Conservation (phyloP, 30 jellyfish, hydroid and myxozoan genomes). For the Haliclystus octoradiatus region DNA sequence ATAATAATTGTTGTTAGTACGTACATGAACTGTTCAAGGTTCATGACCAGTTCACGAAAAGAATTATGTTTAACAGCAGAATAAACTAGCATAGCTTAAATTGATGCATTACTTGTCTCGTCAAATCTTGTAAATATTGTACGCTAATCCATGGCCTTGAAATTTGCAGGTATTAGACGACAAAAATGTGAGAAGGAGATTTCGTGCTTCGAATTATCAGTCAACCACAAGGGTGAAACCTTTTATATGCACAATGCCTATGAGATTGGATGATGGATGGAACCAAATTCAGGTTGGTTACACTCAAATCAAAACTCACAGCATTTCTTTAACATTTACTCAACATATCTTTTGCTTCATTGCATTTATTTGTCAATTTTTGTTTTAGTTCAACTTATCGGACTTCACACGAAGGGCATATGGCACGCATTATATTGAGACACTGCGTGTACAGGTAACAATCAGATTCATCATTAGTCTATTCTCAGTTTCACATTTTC, state of each 20-base stretch:
- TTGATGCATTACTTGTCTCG: too few species aligned
- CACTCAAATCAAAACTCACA: not conserved
- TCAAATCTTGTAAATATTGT: too few species aligned
- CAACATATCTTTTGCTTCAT: not conserved
- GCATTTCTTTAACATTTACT: not conserved
- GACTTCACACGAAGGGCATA: constrained; percentile 97
- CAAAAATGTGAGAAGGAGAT: constrained; percentile 86
- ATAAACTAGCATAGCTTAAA: too few species aligned
- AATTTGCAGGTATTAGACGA: constrained; percentile 78
- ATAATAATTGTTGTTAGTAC: too few species aligned
- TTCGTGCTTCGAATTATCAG: constrained; percentile 98
- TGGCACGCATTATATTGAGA: constrained; percentile 92
- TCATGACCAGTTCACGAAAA: too few species aligned
- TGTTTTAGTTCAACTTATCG: constrained; percentile 59
- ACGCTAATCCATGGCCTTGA: too few species aligned
- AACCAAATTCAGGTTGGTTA: constrained; percentile 84
- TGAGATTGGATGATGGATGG: constrained; percentile 99
- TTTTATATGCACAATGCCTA: constrained; percentile 96
- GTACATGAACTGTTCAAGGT: too few species aligned
- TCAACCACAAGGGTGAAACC: constrained; percentile 98
- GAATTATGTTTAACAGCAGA: too few species aligned
- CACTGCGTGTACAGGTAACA: constrained; percentile 92
- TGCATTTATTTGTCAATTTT: too few species aligned
- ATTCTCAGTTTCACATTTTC: not conserved
- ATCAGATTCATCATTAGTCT: too few species aligned